Base-by-base conservation (phyloP, 2,888 invertebrate species). In the Drosophila colorata region DNA sequence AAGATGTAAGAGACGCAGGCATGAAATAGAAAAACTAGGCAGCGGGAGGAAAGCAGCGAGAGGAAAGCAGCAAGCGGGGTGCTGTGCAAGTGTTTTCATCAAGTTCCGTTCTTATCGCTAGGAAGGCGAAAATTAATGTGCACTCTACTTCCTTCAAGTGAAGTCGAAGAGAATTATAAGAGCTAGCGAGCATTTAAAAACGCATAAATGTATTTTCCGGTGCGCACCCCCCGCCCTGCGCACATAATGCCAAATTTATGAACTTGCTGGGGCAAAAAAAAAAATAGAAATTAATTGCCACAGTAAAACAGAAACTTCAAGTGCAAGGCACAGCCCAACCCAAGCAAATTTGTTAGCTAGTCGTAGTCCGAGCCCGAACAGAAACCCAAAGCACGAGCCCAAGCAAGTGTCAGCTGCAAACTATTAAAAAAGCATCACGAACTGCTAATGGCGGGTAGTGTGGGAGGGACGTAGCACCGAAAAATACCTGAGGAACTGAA, bases 191-290 rank as follows among this genome's bases (percentile, higher is more conserved):
- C 78, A 70, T 86, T 83, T 85, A 85, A 80, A 80, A 83, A 80
- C 74, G 67, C 83, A 83, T 83, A 85, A 85, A 85, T 85, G 86
- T 79, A 74, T 79, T 69, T 83, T 68, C 85, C 81, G 68, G 65
- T 51, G 37, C 47, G 16, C 38, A 44, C n/a, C 3, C 11, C 25
- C 13, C 11, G 2, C 23, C 16, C 13, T 2, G 7, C 33, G 16
- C 16, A 66, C 64, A 56, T 66, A 85, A 74, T 82, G 67, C 44
- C 51, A 69, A 82, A 83, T 80, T 83, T 83, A 83, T 83, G 80
- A 85, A 83, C 83, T 80, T 33, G 33, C 48, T 48, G 53, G 44
- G 31, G n/a, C 7, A 25, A 57, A 40, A 55, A 74, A 63, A 52
- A 77, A 76, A 38, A 28, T 47, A 80, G 69, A 59, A 77, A 85